Evolutionary conservation across 1,140 invertebrate species (phyloP), one percentile per base, ranked within the genome.

Genomic region (Brachionus manjavacas): DNA sequence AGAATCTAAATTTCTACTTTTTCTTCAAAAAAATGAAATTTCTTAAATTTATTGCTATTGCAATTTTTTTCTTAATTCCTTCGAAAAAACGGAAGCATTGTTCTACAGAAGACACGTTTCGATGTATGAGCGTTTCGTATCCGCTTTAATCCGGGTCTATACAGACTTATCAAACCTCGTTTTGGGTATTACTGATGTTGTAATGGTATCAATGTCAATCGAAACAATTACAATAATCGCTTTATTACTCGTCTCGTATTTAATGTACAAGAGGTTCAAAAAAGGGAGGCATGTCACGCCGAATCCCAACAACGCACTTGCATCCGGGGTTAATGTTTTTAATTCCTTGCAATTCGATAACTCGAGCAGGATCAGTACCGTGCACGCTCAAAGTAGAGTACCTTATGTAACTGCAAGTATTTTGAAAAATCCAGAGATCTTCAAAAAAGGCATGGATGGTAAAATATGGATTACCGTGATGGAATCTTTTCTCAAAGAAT

Each of bases 401-500:
- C 55, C 55, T 11, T 20, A n/a, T 64, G 16, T 64, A 20, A 20
- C 12, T 64, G 16, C 55, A 64, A 64, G 25, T 64, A 20, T 64
- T n/a, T 7, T 64, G 16, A 64, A 64, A 20, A 64, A 16, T 11
- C 55, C 55, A n/a, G 16, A 20, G 14, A 64, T 64, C 12, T 64
- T 64, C 16, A 64, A 64, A 64, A 14, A 20, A 64, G 55, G 55
- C 16, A 64, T 64, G 55, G 55, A 64, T 64, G 55, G 55, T 64
- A 64, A 64, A 64, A 20, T 64, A 64, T 64, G 55, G 55, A n/a
- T 64, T 64, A 64, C 55, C 9, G 55, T 64, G 55, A 64, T 64
- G 55, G 55, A 64, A 64, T 64, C 55, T 11, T 64, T 64, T 64
- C 55, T 64, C 55, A n/a, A n/a, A 64, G 55, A 64, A n/a, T 64